Evolutionary conservation across 2,888 invertebrate genomes (phyloP), one percentile per base, ranked within the genome.

Genomic region (Phragmatobia fuliginosa): DNA sequence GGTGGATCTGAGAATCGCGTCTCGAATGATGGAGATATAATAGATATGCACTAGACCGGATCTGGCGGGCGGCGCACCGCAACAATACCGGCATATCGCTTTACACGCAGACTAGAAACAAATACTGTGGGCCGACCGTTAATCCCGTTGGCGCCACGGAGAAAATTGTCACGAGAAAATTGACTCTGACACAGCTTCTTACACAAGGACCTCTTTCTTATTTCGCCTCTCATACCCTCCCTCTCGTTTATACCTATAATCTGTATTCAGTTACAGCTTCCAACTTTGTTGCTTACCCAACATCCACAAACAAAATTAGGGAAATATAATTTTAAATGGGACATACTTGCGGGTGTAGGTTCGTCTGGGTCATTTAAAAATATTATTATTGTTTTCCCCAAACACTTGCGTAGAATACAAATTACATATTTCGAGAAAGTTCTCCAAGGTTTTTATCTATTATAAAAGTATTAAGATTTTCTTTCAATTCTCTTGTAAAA

Each of bases 41-140:
- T 92, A 93, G 92, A 91, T 92, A 91, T 85, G 92, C 93, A 93
- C 90, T 93, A 94, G 94, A 94, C 92, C 93, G 92, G 88, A 91
- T 88, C 87, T 80, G 87, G 85, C 89, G 86, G 88, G 84, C 89
- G 88, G 89, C 88, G 87, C 88, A 87, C 87, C 88, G 88, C 90
- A 88, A 93, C 93, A 93, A 92, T 92, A 91, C 90, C 83, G 87
- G 85, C 87, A 88, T 94, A 92, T 94, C 93, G 90, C 86, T 92
- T 87, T 94, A 94, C 93, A 92, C 87, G 86, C 87, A 86, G 89
- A 86, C 86, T 87, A 90, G 92, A 91, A 94, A 94, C 93, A 91
- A 90, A 93, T 91, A 92, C 92, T 87, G 84, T 83, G 85, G 75
- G 78, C 84, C 85, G 88, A 90, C 92, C 90, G 92, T 92, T 93